phyloP scores from a whole-genome alignment of 2,113 vertebrate genomes.

The Callithrix jacchus region DNA sequence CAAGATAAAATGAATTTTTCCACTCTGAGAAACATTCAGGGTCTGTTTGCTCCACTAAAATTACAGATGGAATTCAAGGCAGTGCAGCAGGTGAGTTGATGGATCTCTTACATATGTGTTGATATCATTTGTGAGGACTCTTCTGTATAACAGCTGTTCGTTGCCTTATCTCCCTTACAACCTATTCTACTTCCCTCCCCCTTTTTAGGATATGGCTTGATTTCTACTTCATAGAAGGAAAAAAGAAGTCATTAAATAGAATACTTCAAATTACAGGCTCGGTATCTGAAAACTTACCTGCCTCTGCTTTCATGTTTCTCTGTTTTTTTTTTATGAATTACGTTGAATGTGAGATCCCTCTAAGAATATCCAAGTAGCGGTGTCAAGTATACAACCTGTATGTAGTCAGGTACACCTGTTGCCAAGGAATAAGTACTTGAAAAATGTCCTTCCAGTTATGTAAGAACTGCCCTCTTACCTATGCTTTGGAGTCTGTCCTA shows the following conservation, averaged over 20 bases:
- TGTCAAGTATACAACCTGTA: not conserved
- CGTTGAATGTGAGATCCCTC: not conserved
- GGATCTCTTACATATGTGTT: not conserved
- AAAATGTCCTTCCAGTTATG: not conserved
- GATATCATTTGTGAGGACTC: not conserved
- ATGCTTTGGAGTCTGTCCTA: not conserved
- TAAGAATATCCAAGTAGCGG: not conserved
- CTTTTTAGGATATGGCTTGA: not conserved
- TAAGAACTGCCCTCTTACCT: not conserved
- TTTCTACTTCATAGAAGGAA: not conserved
- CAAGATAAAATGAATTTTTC: slow-evolving; percentile 95
- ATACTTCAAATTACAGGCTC: not conserved
- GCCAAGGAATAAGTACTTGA: not conserved
- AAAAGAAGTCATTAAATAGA: not conserved
- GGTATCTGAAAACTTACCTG: not conserved
- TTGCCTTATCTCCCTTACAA: not conserved
- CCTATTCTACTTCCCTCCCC: not conserved
- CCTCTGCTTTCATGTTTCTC: not conserved
- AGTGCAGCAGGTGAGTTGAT: slow-evolving; percentile 88
- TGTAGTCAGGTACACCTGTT: not conserved
- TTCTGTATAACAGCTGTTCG: not conserved
- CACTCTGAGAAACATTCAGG: slow-evolving; percentile 94
- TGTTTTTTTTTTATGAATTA: not conserved
- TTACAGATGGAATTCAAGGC: slow-evolving; percentile 97
- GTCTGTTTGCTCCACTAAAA: slow-evolving; percentile 93